Percentiles rank a stretch among this genome's conserved stretches.
phyloP scores from a whole-genome alignment of 2,888 invertebrate species.

The Tillus elongatus region DNA sequence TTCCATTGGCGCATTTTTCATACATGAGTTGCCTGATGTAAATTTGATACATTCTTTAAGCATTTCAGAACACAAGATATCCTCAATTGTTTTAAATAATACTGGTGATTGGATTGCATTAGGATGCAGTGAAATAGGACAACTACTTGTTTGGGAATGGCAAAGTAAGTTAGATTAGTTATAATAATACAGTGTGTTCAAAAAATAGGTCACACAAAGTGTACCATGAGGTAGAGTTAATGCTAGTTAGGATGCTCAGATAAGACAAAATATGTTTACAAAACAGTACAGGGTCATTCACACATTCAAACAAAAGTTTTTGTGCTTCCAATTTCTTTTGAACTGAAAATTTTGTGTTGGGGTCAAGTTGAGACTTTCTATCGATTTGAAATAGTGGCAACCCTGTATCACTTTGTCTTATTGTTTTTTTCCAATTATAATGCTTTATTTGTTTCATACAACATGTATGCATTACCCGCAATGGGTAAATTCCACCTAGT shows the following conservation, averaged over 20 bases:
- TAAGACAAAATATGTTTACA: too few species aligned
- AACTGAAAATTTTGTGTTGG: not conserved
- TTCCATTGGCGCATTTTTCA: slow-evolving; percentile 81
- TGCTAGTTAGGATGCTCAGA: not conserved
- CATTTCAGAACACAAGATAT: slow-evolving; percentile 77
- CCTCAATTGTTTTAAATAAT: slow-evolving; percentile 70
- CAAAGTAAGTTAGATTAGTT: slow-evolving; percentile 56
- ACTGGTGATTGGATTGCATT: slow-evolving; percentile 96
- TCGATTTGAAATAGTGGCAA: too few species aligned
- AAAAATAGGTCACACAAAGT: not conserved
- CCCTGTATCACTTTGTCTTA: too few species aligned
- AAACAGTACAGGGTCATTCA: too few species aligned
- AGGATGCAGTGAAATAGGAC: slow-evolving; percentile 81
- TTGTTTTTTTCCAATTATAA: too few species aligned
- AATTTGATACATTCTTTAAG: slow-evolving; percentile 84
- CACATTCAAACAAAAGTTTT: too few species aligned
- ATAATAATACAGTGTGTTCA: not conserved
- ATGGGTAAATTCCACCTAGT: too few species aligned
- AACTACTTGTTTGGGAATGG: slow-evolving; percentile 98
- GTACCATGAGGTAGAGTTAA: not conserved
- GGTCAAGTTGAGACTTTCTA: too few species aligned
- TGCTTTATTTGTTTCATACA: too few species aligned
- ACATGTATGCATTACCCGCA: too few species aligned
- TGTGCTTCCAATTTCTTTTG: too few species aligned
- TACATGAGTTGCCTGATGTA: slow-evolving; percentile 91